Base-by-base conservation (phyloP, 1,140 invertebrate species). In the Amyelois transitella region DNA sequence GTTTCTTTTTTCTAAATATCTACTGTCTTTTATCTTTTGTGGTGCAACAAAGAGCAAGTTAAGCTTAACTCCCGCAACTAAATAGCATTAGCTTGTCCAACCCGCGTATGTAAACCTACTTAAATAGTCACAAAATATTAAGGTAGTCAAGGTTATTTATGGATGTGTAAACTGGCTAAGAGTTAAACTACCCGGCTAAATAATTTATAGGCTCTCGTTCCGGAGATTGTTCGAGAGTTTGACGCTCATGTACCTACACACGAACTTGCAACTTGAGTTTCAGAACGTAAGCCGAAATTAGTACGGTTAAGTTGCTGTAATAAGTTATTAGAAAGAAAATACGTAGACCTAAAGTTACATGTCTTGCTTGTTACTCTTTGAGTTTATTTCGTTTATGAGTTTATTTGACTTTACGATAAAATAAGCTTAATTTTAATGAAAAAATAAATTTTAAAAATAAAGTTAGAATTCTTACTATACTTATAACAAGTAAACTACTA, bases 121-220 rank as follows among this genome's bases (percentile, higher is more conserved):
- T 38, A 38, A 38, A 38, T 14, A 38, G 17, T 38, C n/a, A 48
- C 45, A 7, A 20, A 48, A 19, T 48, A 48, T 48, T 21, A 21
- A 48, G 4, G 45, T 48, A 48, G 18, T 43, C 38, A 28, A 25
- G 48, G 53, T 64, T 60, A 61, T 65, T 62, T 60, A 69, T 62
- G 50, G 58, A 65, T 59, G 62, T 62, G 22, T 61, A 60, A 62
- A 43, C 63, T 43, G 19, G 50, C 55, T 62, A 56, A 62, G 64
- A 65, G 60, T 69, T 65, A 55, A 64, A 64, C 60, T 59, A 64
- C 45, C 59, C 51, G 43, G 53, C 53, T 65, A 61, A 68, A 65
- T 65, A 65, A 69, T 69, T 65, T 69, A 69, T 65, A 69, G 62
- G 62, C 55, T 51, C 53, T 58, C 43, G 49, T 55, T 61, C 55